Evolutionary conservation across 2,888 invertebrate genomes (phyloP), one percentile per base, ranked within the genome.

Genomic region (Cephus pulcher): DNA sequence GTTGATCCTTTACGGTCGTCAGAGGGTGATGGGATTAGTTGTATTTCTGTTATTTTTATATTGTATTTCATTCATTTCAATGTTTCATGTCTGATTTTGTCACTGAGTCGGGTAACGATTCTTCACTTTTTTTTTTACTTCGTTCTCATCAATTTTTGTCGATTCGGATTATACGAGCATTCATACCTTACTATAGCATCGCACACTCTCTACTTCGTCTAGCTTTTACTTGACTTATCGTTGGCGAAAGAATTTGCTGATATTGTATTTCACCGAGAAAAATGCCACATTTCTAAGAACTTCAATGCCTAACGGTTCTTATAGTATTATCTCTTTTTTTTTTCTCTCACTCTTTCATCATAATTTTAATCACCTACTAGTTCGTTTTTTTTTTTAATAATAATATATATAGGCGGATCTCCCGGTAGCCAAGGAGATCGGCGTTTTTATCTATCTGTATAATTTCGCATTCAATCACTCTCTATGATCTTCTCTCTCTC

Each of bases 381-480:
- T 82, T 85, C 71, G 32, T 32, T 89, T 85, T 88, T 88, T 83
- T 86, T 83, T 90, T 89, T 90, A 90, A 34, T 87, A 90, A 33
- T 56, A 56, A 56, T 56, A 91, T 91, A 90, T 91, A 91, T 88
- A 84, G 88, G 90, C 91, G 91, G 88, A 89, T 90, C 91, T 88
- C 90, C 91, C 91, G 91, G 91, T 91, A 91, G 89, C 86, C 91
- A 91, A 91, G 91, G 90, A 90, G 90, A 89, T 87, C 90, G 88
- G 90, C 91, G 56, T 56, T 56, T 56, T 56, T 56, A 56, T 86
- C 86, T 90, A 90, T 90, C 91, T 91, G 90, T 91, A 91, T 91
- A 91, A 91, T 91, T 91, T 78, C 74, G 74, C 77, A 77, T 77
- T 34, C 33, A 23, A 76, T 15, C 32, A 33, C 74, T 75, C 32